Conservation (phyloP, 2,888 invertebrate species). For the Rugalucina vietnamica region DNA sequence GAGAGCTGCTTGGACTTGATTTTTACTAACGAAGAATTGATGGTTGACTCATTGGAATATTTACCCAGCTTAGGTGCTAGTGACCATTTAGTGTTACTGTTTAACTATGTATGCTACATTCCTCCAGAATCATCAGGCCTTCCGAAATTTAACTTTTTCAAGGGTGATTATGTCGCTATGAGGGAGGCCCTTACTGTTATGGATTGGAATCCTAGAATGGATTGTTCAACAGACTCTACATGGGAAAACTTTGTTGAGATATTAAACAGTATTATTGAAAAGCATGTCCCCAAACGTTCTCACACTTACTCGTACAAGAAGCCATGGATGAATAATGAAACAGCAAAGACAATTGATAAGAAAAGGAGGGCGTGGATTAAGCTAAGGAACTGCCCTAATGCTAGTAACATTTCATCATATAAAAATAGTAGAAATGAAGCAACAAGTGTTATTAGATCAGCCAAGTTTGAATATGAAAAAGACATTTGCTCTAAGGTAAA, state of each 20-base stretch:
- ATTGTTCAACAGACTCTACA: too few relatives aligned
- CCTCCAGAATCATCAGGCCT: not conserved
- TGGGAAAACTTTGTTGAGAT: too few relatives aligned
- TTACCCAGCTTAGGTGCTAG: not conserved
- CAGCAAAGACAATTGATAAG: not conserved
- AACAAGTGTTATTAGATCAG: not conserved
- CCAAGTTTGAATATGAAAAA: not conserved
- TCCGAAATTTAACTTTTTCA: not conserved
- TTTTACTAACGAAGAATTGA: not conserved
- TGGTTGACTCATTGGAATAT: constrained; percentile 1
- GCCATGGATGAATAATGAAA: too few relatives aligned
- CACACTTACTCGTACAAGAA: too few relatives aligned
- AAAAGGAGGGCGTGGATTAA: too few relatives aligned
- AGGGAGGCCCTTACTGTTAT: not conserved
- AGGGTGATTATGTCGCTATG: constrained; percentile 14
- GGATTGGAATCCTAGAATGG: not conserved
- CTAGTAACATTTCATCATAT: not conserved
- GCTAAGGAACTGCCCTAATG: not conserved
- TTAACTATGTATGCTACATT: constrained; percentile 14
- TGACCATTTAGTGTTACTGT: constrained; percentile 1
- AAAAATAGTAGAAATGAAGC: not conserved
- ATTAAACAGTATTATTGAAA: too few relatives aligned
- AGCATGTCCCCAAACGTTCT: too few relatives aligned
- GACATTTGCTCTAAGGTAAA: not conserved
- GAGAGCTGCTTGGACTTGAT: constrained; percentile 4